Base-by-base conservation (phyloP, 2,888 invertebrate species). In the Drosophila percnosoma region DNA sequence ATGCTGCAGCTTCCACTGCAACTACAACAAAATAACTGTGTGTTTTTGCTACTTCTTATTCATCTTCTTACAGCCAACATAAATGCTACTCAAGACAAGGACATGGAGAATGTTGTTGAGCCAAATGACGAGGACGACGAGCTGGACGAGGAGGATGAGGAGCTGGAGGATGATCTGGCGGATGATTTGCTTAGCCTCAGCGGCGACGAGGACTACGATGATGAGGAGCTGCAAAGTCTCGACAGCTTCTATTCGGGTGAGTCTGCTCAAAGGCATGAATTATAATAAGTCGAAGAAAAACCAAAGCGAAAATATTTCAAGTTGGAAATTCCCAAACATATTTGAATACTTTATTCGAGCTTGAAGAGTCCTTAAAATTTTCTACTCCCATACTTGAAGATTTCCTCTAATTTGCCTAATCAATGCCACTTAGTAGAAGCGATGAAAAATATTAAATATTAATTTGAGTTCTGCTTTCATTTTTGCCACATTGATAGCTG, bases 211-310 rank as follows among this genome's bases (percentile, higher is more conserved):
- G 87, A 83, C 29, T 70, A 67, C 45, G 89, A 91, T 36, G 92
- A 91, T 48, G 92, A 92, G 62, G 93, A 93, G 60, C 83, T 92
- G 64, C 91, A 92, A 24, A 93, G 93, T 74, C 87, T 91, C 77
- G 93, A 93, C 89, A 93, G 93, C 77, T 93, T 91, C 80, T 93
- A 93, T 73, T 93, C 93, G 45, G 93, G 93, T 93, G 82, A 92
- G 92, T 80, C 15, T 18, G n/a, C 38, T 31, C 13, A 4, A 27
- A 55, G 18, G 7, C 31, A 55, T 38, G 7, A 36, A n/a, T 10
- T 21, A 11, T 21, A 6, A 42, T 4, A 45, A 45, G 5, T 0
- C 0, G 10, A 29, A 24, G 51, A 51, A 34, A 27, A 13, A 13
- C 13, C 13, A 0, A 18, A 27, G 40, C 8, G 8, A n/a, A 40